Conservation (phyloP, 92 coral and sea anemone species). For the Palythoa grandis region DNA sequence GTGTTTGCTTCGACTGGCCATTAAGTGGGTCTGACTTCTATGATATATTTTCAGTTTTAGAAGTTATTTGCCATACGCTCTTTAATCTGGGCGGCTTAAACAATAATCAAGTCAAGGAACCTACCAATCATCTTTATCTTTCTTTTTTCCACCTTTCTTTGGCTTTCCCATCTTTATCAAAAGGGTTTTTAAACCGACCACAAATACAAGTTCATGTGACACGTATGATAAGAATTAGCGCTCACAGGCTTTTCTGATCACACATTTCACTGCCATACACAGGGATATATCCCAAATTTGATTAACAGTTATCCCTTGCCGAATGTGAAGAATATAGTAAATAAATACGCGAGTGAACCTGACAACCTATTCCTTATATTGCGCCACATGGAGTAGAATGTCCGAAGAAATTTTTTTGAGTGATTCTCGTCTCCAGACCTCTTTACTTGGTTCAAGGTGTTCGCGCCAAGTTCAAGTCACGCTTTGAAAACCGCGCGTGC, state of each 20-base stretch:
- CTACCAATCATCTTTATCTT: slow-evolving; percentile 91
- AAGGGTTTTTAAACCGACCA: not conserved
- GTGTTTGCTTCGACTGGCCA: too few species aligned
- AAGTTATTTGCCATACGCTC: not conserved
- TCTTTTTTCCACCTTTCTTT: slow-evolving; percentile 90
- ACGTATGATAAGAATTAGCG: slow-evolving; percentile 11
- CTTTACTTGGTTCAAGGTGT: not conserved
- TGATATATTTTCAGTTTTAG: not conserved
- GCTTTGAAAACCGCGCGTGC: not conserved
- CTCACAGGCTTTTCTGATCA: not conserved
- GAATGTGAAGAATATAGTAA: not conserved
- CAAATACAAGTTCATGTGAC: not conserved
- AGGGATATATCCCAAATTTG: not conserved
- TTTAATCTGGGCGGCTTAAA: not conserved
- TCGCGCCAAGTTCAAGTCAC: slow-evolving; percentile 17
- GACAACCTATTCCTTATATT: not conserved
- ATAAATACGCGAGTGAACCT: not conserved
- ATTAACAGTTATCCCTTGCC: not conserved
- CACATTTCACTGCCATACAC: slow-evolving; percentile 1
- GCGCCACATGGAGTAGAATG: slow-evolving; percentile 24
- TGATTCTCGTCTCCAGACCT: slow-evolving; percentile 20
- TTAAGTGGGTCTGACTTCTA: too few species aligned
- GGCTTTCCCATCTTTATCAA: slow-evolving; percentile 82
- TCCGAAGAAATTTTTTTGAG: slow-evolving; percentile 2
- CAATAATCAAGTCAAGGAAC: slow-evolving; percentile 16